Conservation (phyloP, 1,140 invertebrate species). For the Telenomus remus region DNA sequence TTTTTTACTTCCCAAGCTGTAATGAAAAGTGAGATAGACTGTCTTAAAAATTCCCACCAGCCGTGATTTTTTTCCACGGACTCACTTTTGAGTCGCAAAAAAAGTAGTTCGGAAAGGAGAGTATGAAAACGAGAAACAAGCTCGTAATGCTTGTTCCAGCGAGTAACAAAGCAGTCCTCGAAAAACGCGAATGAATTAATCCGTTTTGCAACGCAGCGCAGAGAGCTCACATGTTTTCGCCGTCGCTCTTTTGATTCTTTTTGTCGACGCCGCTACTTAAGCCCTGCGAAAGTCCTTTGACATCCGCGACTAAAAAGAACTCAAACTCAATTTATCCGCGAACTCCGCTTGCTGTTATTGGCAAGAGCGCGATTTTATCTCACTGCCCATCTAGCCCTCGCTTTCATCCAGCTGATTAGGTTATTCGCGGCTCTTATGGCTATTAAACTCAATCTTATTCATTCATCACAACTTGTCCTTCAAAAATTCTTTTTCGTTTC, state of each 20-base stretch:
- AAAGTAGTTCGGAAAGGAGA: constrained; percentile 5
- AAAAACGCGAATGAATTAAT: constrained; percentile 54
- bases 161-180: constrained; percentile 41
- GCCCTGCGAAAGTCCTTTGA: constrained; percentile 46
- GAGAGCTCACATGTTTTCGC: constrained; percentile 45
- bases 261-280: constrained; percentile 47
- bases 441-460: too few species aligned
- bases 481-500: not conserved
- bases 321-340: constrained; percentile 69
- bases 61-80: constrained; percentile 1
- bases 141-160: constrained; percentile 31
- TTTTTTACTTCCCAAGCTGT: too few species aligned
- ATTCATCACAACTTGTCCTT: constrained; percentile 36
- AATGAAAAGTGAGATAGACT: too few species aligned
- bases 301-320: constrained; percentile 58
- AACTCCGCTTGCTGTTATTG: constrained; percentile 69
- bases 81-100: not conserved
- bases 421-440: constrained; percentile 48
- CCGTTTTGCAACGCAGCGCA: constrained; percentile 37
- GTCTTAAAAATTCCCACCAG: constrained; percentile 23
- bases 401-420: constrained; percentile 49
- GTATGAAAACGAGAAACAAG: constrained; percentile 31
- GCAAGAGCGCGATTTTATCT: constrained; percentile 69
- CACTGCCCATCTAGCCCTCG: constrained; percentile 42
- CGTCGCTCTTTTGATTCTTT: constrained; percentile 33